These are phyloP conservation scores for Phania funesta DNA, from an alignment of 2,888 invertebrate genomes.

Conservation along the genomic window DNA sequence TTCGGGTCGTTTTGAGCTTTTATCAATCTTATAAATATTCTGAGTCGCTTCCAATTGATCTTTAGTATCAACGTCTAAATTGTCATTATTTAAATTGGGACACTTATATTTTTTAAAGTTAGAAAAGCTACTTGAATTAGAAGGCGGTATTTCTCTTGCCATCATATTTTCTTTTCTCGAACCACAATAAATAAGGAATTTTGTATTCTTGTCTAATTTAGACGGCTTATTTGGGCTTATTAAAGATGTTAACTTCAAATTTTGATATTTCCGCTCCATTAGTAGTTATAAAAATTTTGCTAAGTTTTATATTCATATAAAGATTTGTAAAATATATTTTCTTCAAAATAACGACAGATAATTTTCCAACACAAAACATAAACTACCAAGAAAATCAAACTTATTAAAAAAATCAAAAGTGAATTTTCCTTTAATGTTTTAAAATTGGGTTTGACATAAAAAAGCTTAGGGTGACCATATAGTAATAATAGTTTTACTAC, in stretches of 20 bases:
- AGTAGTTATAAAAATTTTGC: constrained; percentile 3
- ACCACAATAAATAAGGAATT: constrained; percentile 51
- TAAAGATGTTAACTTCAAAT: constrained; percentile 67
- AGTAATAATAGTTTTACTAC: no score
- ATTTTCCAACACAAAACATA: constrained; percentile 41
- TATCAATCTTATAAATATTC: constrained; percentile 31
- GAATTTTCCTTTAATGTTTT: no score
- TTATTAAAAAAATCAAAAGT: background rate
- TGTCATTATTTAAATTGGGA: constrained; percentile 43
- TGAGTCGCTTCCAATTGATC: background rate
- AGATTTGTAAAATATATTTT: constrained; percentile 21
- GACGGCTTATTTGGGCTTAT: constrained; percentile 48
- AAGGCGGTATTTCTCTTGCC: constrained; percentile 37
- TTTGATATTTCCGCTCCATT: constrained; percentile 70
- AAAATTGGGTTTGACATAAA: no score
- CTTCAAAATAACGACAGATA: constrained; percentile 41
- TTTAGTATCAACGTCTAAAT: constrained; percentile 28
- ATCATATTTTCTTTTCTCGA: constrained; percentile 25
- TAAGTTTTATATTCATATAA: background rate
- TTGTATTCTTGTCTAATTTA: constrained; percentile 51
- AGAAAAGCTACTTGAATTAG: constrained; percentile 50
- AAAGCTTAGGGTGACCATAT: no score
- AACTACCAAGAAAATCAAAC: background rate
- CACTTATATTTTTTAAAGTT: constrained; percentile 15
- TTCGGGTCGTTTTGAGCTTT: constrained; percentile 1